Percentiles rank a stretch among this genome's conserved stretches.
These are phyloP conservation scores for Ommatoiulus sabulosus DNA, from an alignment of 2,888 invertebrate genomes.

Conservation along the genomic window DNA sequence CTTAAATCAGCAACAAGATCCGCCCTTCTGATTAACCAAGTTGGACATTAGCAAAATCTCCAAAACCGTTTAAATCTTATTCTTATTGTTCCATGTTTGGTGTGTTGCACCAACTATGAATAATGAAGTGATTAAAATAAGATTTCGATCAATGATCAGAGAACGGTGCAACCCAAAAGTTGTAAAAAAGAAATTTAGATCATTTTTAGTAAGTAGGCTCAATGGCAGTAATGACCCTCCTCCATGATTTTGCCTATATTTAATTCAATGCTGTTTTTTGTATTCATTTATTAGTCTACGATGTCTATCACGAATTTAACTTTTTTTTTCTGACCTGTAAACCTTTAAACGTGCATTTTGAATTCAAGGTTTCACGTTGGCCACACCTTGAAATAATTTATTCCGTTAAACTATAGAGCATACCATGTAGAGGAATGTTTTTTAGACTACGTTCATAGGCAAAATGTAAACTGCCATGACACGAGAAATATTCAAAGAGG, in stretches of 20 bases:
- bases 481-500: not conserved
- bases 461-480: constrained; percentile 39
- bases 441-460: not conserved
- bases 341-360: constrained; percentile 28
- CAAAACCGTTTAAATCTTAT: not conserved
- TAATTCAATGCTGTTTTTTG: not conserved
- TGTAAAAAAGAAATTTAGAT: too few species aligned
- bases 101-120: not conserved
- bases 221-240: not conserved
- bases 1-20: not conserved
- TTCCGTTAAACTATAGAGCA: not conserved
- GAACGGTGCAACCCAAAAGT: too few species aligned
- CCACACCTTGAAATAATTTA: constrained; percentile 36
- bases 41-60: not conserved
- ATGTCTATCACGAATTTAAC: not conserved
- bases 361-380: constrained; percentile 6
- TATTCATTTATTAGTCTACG: not conserved
- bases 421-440: not conserved
- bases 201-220: too few species aligned
- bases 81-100: too few species aligned
- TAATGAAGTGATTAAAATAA: too few species aligned
- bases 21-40: not conserved
- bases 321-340: constrained; percentile 1
- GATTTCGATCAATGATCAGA: too few species aligned
- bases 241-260: not conserved